These are phyloP conservation scores for Mus minutoides DNA, from an alignment of 2,797 vertebrate genomes.

Conservation along the genomic window DNA sequence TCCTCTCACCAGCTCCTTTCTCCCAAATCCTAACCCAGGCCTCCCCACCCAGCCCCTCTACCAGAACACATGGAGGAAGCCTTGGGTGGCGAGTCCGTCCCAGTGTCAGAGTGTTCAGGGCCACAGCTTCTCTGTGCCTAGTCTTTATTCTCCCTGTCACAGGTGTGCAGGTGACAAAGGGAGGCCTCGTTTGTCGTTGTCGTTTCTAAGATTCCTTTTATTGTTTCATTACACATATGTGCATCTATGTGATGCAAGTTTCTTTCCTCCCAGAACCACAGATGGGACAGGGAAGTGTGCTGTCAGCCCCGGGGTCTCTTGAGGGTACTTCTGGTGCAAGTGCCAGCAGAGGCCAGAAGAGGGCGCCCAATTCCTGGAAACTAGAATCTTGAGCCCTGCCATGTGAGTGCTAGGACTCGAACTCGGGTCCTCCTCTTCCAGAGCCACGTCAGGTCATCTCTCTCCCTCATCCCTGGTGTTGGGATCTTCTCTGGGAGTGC, in stretches of 20 bases:
- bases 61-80: neutral
- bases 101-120: neutral
- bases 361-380: neutral
- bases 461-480: neutral
- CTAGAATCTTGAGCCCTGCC: neutral
- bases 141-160: neutral
- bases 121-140: neutral
- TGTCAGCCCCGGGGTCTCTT: no score
- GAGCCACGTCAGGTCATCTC: neutral
- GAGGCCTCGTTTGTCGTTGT: neutral
- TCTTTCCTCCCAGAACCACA: no score
- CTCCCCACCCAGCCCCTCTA: neutral
- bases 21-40: neutral
- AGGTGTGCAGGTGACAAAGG: neutral
- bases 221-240: neutral
- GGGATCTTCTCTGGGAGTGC: neutral
- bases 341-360: neutral
- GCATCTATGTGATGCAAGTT: neutral
- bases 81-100: neutral
- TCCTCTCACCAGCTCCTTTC: neutral
- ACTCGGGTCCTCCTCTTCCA: neutral
- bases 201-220: no score
- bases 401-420: no score
- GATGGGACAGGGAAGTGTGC: no score
- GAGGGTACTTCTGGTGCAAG: no score